Conservation (phyloP, 2,888 invertebrate genomes). For the Nysson spinosus region DNA sequence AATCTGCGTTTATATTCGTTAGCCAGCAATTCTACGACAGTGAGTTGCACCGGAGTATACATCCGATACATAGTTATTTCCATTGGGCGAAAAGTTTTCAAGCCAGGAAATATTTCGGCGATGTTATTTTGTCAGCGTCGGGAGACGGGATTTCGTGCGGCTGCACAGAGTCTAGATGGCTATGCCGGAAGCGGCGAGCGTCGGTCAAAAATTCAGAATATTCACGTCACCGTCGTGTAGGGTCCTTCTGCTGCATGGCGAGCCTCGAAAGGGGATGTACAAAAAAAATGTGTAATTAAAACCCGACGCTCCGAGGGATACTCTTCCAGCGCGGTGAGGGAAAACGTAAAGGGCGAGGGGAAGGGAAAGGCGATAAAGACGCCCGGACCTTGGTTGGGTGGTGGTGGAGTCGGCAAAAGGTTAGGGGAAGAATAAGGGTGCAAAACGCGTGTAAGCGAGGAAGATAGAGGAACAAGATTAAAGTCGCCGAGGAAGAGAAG, state of each 20-base stretch:
- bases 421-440: constrained; percentile 27
- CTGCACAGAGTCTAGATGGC: constrained; percentile 45
- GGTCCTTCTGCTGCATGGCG: constrained; percentile 31
- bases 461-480: background rate
- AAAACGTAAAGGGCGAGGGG: constrained; percentile 21
- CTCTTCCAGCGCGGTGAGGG: constrained; percentile 30
- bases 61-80: no score
- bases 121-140: constrained; percentile 1
- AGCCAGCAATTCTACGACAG: no score
- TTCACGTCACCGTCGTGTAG: constrained; percentile 48
- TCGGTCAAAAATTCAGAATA: constrained; percentile 50
- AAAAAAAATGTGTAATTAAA: constrained; percentile 67
- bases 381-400: constrained; percentile 19
- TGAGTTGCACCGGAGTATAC: no score
- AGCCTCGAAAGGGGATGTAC: constrained; percentile 43
- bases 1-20: no score
- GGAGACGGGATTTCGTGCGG: constrained; percentile 38
- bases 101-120: no score
- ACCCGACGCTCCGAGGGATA: constrained; percentile 58
- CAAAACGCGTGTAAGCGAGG: background rate
- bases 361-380: constrained; percentile 19
- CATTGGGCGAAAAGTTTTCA: no score
- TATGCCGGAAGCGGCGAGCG: constrained; percentile 45
- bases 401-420: constrained; percentile 23
- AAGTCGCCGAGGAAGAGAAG: background rate